Conservation (phyloP, 2,888 invertebrate genomes). For the Pyrgus malvae region DNA sequence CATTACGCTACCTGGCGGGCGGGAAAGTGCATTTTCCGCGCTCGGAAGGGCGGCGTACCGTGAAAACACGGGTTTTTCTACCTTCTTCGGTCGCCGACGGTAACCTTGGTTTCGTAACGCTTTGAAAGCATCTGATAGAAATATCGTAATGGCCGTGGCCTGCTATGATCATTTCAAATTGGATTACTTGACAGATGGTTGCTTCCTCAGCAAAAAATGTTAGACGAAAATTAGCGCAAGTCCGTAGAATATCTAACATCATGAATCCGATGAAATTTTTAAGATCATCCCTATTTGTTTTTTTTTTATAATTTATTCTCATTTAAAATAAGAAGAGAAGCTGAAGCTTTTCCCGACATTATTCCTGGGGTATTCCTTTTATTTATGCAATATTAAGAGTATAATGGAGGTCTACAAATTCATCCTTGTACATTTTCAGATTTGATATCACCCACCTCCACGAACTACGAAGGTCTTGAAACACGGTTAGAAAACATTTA, state of each 20-base stretch:
- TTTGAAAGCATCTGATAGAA: slow-evolving; percentile 2
- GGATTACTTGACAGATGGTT: background rate
- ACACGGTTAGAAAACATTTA: background rate
- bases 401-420: too few relatives aligned
- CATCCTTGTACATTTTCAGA: background rate
- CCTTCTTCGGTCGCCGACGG: slow-evolving; percentile 30
- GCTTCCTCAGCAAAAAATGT: background rate
- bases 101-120: slow-evolving; percentile 10
- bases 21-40: slow-evolving; percentile 23
- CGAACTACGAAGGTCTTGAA: background rate
- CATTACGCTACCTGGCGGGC: slow-evolving; percentile 28
- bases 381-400: too few relatives aligned
- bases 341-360: too few relatives aligned
- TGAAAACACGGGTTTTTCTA: slow-evolving; percentile 53
- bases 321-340: too few relatives aligned
- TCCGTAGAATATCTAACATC: too few relatives aligned
- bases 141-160: slow-evolving; percentile 1
- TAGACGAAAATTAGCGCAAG: too few relatives aligned
- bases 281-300: too few relatives aligned
- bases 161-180: background rate
- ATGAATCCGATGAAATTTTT: too few relatives aligned
- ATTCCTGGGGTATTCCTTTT: too few relatives aligned
- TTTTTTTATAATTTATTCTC: too few relatives aligned
- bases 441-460: background rate
- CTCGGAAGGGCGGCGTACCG: slow-evolving; percentile 46